Evolutionary conservation across 2,113 vertebrate species (phyloP), one percentile per base, ranked within the genome.

Genomic region (Nyctereutes procyonoides): DNA sequence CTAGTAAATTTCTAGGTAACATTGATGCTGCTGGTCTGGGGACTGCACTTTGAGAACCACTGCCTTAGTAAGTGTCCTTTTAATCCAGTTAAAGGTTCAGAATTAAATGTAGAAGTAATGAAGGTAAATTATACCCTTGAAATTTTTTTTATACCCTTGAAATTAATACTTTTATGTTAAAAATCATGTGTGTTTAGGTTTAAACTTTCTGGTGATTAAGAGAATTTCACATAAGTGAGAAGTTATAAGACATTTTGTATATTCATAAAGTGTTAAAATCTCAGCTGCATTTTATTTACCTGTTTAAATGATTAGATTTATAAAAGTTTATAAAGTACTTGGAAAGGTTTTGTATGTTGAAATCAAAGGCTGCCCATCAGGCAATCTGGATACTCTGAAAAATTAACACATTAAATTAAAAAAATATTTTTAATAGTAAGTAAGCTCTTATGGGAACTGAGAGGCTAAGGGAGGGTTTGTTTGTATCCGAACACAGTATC

Each of bases 391-490:
- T 69, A 76, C 10, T 76, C 51, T 38, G 30, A 92, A 93, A 88
- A 55, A 38, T 77, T 80, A 89, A 95, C 56, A 82, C 20, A 85
- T 79, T 63, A 92, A 60, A 77, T 83, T n/a, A 12, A 43, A 81
- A 94, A 53, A 38, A 93, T 38, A 82, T 11, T 63, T 93, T 95
- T 84, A 87, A 79, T 88, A 92, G 48, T 79, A 96, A 93, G 16
- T 73, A 90, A 73, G 20, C 20, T 77, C 85, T 93, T 88, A 67
- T 69, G 17, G n/a, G 30, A 97, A 88, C 63, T 95, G 56, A 93
- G 4, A 83, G 30, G 69, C 89, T 76, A 84, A 74, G 71, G 13
- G 16, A 19, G 8, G 62, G 62, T 65, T 65, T 30, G 28, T 65
- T 13, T 65, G 13, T 82, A 83, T 88, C 77, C 90, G 67, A 96